Evolutionary conservation across 2,113 vertebrate genomes (phyloP).

Genomic region (Melanotaenia duboulayi): DNA sequence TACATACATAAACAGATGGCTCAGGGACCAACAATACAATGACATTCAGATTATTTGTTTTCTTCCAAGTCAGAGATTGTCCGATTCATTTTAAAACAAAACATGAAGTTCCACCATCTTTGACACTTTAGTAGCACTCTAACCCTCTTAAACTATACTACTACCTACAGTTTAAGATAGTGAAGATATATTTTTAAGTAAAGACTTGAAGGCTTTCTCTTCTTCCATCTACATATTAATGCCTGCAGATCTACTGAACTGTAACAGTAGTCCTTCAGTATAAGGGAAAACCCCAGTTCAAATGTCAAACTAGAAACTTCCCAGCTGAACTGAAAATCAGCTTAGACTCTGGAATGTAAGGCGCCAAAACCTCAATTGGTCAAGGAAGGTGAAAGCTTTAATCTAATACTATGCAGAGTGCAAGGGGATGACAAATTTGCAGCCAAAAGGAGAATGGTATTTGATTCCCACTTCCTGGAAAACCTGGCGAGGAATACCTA

Average conservation of each 20-base stretch:
- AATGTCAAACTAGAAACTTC: conserved; percentile 24
- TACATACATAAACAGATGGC: conserved; percentile 23
- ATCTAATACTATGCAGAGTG: conserved; percentile 86
- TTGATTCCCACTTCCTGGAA: conserved; percentile 96
- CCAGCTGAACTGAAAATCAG: conserved; percentile 36
- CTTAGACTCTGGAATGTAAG: conserved; percentile 47
- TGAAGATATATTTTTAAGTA: conserved; percentile 22
- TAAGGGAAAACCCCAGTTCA: conserved; percentile 17
- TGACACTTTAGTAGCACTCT: conserved; percentile 8
- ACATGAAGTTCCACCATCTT: not conserved
- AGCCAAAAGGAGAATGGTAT: conserved; percentile 97
- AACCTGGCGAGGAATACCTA: conserved; percentile 94
- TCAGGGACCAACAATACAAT: conserved; percentile 27
- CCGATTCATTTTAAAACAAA: conserved; percentile 22
- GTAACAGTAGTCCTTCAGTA: conserved; percentile 33
- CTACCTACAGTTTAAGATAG: conserved; percentile 12
- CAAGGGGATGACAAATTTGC: conserved; percentile 97
- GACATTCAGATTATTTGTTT: conserved; percentile 7
- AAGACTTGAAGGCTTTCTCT: not conserved
- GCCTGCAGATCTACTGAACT: conserved; percentile 16
- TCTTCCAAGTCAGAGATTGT: conserved; percentile 45
- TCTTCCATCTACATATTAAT: not conserved
- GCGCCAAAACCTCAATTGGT: conserved; percentile 47
- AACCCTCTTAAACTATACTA: not conserved
- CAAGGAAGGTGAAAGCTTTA: conserved; percentile 38